Base-by-base conservation (phyloP, 1,140 invertebrate species). In the Temnothorax longispinosus region DNA sequence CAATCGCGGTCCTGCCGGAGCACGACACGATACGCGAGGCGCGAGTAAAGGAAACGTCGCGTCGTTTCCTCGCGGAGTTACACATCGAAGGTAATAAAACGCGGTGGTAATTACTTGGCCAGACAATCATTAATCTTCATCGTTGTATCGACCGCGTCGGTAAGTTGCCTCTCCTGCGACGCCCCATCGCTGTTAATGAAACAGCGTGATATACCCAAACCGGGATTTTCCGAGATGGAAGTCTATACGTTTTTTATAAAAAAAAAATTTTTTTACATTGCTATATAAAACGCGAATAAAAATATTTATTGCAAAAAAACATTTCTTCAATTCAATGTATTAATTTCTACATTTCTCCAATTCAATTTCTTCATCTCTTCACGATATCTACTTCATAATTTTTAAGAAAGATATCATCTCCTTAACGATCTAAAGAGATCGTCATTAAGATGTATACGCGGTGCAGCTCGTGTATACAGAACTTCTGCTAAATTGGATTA, bases 61-160 rank as follows among this genome's bases (percentile, higher is more conserved):
- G 21, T 21, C 21, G 21, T 38, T 84, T 32, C 41, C 44, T 27
- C 67, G 7, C 41, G 21, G 44, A 74, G 52, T 82, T 82, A 82
- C 27, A 72, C 80, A 82, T 82, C 52, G 67, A 27, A 84, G 54
- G 80, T 84, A 84, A 84, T 84, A 84, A 75, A 84, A 84, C 69
- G 80, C 69, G 41, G 15, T 80, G n/a, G 62, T 78, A 80, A 74
- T 81, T 88, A 87, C 56, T 74, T 27, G 58, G 72, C 69, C 65
- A 78, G 65, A 78, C 58, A 78, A 71, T 87, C 87, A 88, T 88
- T 87, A 88, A 88, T 88, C 87, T 88, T 78, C 74, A 86, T 81
- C 75, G 27, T 74, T 71, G 71, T 76, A 82, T 88, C 85, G 85
- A 84, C 11, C 60, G 77, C 69, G 84, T 76, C 87, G 67, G 47